Conservation (phyloP, 1,140 invertebrate genomes). For the Lepidurus packardi region DNA sequence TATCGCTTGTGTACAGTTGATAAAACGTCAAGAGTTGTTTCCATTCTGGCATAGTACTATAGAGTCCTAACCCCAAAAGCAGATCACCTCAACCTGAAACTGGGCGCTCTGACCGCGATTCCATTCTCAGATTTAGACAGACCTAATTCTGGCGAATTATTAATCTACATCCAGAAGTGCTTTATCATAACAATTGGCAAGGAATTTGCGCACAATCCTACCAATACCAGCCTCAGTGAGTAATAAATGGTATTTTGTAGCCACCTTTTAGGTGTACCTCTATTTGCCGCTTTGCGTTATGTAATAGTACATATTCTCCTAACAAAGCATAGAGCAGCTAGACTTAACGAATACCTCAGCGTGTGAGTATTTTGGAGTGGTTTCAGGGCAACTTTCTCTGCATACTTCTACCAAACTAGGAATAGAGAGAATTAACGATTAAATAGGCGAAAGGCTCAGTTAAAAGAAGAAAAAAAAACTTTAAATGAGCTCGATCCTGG, state of each 20-base stretch:
- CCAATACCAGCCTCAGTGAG: not conserved
- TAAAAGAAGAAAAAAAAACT: not conserved
- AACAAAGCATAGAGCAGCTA: too few relatives aligned
- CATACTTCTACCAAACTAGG: not conserved
- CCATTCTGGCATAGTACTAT: not conserved
- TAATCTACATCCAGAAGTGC: not conserved
- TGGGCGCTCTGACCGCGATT: not conserved
- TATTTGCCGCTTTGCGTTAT: not conserved
- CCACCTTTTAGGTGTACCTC: not conserved
- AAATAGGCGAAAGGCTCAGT: not conserved
- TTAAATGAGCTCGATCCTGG: too few relatives aligned
- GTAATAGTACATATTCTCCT: not conserved
- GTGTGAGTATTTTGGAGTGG: not conserved
- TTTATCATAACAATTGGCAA: not conserved
- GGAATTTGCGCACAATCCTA: not conserved
- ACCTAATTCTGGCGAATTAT: not conserved
- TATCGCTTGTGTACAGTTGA: not conserved
- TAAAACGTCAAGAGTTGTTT: not conserved
- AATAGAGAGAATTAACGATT: not conserved
- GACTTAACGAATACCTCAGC: too few relatives aligned
- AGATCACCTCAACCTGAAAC: slow-evolving; percentile 21
- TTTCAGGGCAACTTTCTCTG: slow-evolving; percentile 14
- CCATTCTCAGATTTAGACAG: not conserved
- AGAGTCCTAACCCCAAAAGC: not conserved
- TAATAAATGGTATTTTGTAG: not conserved